Evolutionary conservation across 2,797 vertebrate species (phyloP), one percentile per base, ranked within the genome.

Genomic region (Fundulus diaphanus): DNA sequence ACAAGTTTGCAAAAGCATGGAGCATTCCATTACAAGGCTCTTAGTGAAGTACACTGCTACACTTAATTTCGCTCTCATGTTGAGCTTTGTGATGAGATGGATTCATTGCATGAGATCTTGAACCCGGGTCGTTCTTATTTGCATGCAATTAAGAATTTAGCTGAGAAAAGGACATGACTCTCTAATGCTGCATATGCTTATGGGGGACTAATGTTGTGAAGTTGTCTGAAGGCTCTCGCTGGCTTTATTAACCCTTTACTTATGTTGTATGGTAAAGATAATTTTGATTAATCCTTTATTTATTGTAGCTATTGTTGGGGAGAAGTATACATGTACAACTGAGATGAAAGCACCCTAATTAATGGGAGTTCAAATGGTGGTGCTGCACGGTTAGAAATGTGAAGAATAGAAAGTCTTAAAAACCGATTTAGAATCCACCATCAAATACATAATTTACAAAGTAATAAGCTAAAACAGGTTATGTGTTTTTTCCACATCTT

Each of bases 61-160:
- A 42, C 68, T 40, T 49, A 67, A 75, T 85, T 83, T 71, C 7
- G 18, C 56, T 74, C 51, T 70, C 76, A 29, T 68, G 72, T 74
- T 74, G 78, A 77, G 79, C 29, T 70, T 52, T 72, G 71, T 70
- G 85, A 80, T 66, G 61, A 82, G 71, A 67, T 44, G 40, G 65
- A 67, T 77, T 68, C 65, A 54, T 76, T 68, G 74, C 72, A 70
- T 83, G 48, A 49, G 33, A 74, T 83, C 73, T 79, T 82, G 80
- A 89, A 90, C 85, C 67, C 5, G n/a, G 90, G 89, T 89, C 85
- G 70, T 61, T 87, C 74, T 79, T 85, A 90, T 92, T 90, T 92
- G 84, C 84, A 90, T 85, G 82, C 66, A 88, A 92, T 90, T 90
- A 90, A 75, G 57, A 88, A 72, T 72, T 88, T 76, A 78, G 59